Evolutionary conservation across 30 jellyfish, hydroid and myxozoan species (phyloP), one percentile per base, ranked within the genome.

Genomic region (Aurelia sp.): DNA sequence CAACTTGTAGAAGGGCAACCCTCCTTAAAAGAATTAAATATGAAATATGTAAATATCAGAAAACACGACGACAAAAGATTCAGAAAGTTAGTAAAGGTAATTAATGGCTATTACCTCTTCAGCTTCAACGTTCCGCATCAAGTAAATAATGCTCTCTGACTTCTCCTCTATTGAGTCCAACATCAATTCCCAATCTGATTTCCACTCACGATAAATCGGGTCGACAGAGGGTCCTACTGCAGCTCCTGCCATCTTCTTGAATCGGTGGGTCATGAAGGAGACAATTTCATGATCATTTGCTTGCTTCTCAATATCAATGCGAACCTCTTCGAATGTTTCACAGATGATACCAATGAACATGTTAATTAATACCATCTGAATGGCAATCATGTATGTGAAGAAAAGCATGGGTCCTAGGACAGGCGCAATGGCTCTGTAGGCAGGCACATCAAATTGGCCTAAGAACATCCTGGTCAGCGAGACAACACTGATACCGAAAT

Each of bases 201-300:
- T 88, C 98, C 98, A 93, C 33, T 93, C 98, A 23, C 96, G 90
- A 82, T 93, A 93, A 41, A 93, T 83, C 78, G 98, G 98, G 47
- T 82, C 96, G 64, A 85, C 79, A 1, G 89, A 52, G 18, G 93
- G 89, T 71, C 92, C 97, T 63, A 70, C 90, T 47, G 90, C 91
- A 5, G 84, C 92, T 4, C 96, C 96, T 21, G 95, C 90, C 37
- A 87, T 74, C 19, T 78, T 93, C 85, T 93, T 93, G 78, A 93
- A 71, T 13, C 97, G 93, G n/a, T 82, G 48, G 40, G 96, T 53
- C 96, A 93, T 87, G 89, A 84, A 93, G 40, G 96, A 77, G 44
- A 93, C 41, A 82, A 93, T 78, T 41, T 87, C 96, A 57, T 87
- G 96, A 30, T 87, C 98, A 48, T 82, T 82, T 1, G 97, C 66